Base-by-base conservation (phyloP, 2,888 invertebrate genomes). In the Plagodis dolabraria region DNA sequence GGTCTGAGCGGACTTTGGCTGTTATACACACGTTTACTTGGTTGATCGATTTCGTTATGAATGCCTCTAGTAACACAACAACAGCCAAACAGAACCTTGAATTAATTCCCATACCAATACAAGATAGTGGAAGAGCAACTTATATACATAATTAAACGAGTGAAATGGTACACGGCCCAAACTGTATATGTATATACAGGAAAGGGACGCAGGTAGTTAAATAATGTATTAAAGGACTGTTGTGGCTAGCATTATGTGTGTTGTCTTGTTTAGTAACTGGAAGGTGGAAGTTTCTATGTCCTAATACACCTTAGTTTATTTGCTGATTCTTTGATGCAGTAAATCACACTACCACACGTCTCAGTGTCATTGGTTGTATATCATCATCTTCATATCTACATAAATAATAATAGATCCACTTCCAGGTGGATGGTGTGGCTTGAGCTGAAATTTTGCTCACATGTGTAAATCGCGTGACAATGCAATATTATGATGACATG, bases 81-180 rank as follows among this genome's bases (percentile, higher is more conserved):
- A 36, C 9, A 9, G 1, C 36, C 12, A 50, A 44, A 47, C 33
- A 57, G 34, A 43, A 43, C 35, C 34, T 49, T 44, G 0, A 35
- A 33, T 51, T 35, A 33, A 43, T 47, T 34, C 10, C 47, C 33
- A 34, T 7, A 46, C 36, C 33, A 5, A 38, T 42, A 43, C 47
- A 38, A 22, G 42, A 49, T 61, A 70, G 49, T 63, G 56, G 67
- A 67, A 69, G 65, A 56, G 67, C 69, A 65, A 65, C 70, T 63
- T 69, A 68, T 63, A 71, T 78, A 71, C 68, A 76, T 79, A 78
- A 76, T 76, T 74, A 76, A 77, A 69, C 67, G 67, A 70, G 63
- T 59, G 67, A 63, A 70, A 70, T 65, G 65, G 76, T 64, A 59
- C 57, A 60, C 67, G 57, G 59, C 67, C 60, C 46, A 60, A 61